Evolutionary conservation across 2,797 vertebrate species (phyloP), one percentile per base, ranked within the genome.

Genomic region (Pipistrellus kuhlii): DNA sequence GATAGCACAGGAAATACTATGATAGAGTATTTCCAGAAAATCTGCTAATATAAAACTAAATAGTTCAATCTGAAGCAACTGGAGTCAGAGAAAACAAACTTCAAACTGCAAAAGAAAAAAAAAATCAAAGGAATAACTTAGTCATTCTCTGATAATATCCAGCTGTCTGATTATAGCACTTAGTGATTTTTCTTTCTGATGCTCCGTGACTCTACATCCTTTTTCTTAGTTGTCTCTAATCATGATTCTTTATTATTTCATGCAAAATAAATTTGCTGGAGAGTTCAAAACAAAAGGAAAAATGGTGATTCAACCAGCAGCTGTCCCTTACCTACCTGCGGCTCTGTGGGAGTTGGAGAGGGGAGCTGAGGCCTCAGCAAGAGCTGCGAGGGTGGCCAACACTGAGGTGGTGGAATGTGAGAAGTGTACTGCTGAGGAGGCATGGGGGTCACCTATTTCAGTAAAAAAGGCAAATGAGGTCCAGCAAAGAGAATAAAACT

Each of bases 361-460:
- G 0, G 97, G 97, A 1, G 95, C 94, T 0, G 97, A 98, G 0
- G 94, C 97, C 77, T 98, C 97, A 6, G 98, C 97, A 0, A 98
- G 95, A 51, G 98, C 98, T 4, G 98, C 97, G 1, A 98, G 97
- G 0, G 97, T 97, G 81, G 98, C 97, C 12, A 98, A 95, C 35
- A 98, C 98, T 1, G 97, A 98, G 90, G 98, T 95, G 11, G 97
- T 93, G 0, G 96, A 94, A 44, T 85, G 88, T 91, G 97, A 80
- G 41, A 97, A 94, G 68, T 91, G 92, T 66, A 90, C 38, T 3
- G 84, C 4, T 12, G 97, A 97, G 66, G 97, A 97, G 59, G 93
- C 90, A 5, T 44, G 90, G 3, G 96, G 90, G 20, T 94, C 93
- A 86, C 97, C 98, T 97, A 95, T 73, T 66, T 13, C 20, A 90